Evolutionary conservation across 2,888 invertebrate species (phyloP).

Genomic region (Phortica magna): DNA sequence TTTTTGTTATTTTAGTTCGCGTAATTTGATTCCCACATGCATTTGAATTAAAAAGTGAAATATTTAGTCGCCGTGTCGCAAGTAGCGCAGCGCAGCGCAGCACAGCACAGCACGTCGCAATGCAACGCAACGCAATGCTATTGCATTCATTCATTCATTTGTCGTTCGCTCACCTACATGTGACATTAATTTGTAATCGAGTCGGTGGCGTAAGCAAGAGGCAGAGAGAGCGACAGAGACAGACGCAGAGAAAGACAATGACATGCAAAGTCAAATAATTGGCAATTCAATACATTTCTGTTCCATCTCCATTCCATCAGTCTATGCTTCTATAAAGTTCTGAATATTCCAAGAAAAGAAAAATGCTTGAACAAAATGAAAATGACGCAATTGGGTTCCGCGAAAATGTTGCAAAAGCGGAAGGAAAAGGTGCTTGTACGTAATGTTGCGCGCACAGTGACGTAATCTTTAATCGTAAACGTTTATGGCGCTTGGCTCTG

Average conservation of each 20-base stretch:
- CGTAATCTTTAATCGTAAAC: conserved; percentile 1
- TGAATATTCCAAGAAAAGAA: background rate
- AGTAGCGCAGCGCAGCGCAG: background rate
- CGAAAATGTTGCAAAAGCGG: background rate
- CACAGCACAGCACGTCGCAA: conserved; percentile 36
- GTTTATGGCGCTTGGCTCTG: background rate
- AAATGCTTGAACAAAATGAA: background rate
- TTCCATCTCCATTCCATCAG: too few species aligned
- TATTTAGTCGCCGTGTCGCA: conserved; percentile 39
- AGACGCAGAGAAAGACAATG: background rate
- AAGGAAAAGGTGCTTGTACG: background rate
- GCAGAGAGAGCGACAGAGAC: conserved; percentile 3
- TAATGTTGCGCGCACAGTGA: background rate
- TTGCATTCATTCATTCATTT: conserved; percentile 23
- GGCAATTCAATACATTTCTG: background rate
- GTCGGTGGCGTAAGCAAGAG: background rate
- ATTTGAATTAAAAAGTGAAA: conserved; percentile 71
- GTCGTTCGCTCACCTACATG: background rate
- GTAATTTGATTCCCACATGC: conserved; percentile 70
- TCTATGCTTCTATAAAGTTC: too few species aligned
- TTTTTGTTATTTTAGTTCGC: conserved; percentile 3
- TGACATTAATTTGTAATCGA: conserved; percentile 16
- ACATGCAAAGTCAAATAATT: conserved; percentile 9
- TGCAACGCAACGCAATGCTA: conserved; percentile 17
- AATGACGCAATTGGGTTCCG: background rate